Percentiles rank a stretch among this genome's conserved stretches.
Conservation (phyloP, 2,888 invertebrate genomes). For the Gymnocheta viridis region DNA sequence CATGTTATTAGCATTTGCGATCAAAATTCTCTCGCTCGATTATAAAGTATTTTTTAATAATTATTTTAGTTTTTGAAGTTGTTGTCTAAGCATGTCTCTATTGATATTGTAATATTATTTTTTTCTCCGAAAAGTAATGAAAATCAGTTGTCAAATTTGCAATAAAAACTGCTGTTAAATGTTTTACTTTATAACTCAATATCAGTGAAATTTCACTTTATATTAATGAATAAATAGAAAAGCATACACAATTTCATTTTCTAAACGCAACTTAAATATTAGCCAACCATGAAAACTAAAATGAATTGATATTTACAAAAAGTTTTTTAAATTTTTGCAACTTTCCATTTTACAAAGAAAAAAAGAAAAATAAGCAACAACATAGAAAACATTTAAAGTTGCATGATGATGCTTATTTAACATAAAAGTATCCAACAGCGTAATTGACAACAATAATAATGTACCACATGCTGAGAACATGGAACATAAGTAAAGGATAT, state of each 20-base stretch:
- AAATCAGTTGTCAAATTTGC: no score
- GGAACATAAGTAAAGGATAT: slow-evolving; percentile 39
- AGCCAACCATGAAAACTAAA: slow-evolving; percentile 3
- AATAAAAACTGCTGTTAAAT: not conserved
- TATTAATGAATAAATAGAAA: not conserved
- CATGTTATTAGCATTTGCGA: no score
- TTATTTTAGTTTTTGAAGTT: no score
- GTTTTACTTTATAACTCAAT: not conserved
- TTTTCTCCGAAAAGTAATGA: no score
- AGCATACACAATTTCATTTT: slow-evolving; percentile 21
- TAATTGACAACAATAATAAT: slow-evolving; percentile 70
- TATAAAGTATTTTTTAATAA: no score
- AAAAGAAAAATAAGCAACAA: slow-evolving; percentile 5
- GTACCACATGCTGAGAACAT: slow-evolving; percentile 68
- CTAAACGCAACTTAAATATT: not conserved
- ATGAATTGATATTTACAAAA: slow-evolving; percentile 1
- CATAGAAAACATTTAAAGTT: slow-evolving; percentile 30
- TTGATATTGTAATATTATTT: no score
- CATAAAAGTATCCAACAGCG: slow-evolving; percentile 65
- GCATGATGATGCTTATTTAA: slow-evolving; percentile 62
- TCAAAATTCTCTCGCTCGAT: no score
- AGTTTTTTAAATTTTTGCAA: not conserved
- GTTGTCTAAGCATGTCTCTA: no score
- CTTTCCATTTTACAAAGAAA: not conserved
- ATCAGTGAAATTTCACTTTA: not conserved